phyloP scores from a whole-genome alignment of 2,113 vertebrate species.

The Grallaria varia region DNA sequence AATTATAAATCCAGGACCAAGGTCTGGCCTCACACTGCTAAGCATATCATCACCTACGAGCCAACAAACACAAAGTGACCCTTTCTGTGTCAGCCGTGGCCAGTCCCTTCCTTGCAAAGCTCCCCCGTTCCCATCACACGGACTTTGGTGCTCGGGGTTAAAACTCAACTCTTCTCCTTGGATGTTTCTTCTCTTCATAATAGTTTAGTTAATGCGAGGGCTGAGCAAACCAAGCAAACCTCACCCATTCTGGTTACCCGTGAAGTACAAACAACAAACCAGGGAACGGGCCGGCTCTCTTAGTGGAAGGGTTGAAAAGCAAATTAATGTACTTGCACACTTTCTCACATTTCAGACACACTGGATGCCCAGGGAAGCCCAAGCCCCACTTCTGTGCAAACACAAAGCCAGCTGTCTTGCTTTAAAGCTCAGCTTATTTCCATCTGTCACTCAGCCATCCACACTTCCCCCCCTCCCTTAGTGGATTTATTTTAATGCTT shows the following conservation, averaged over 20 bases:
- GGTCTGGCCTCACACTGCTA: neutral
- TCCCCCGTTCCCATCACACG: accelerated
- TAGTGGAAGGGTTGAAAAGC: neutral
- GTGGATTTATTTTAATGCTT: neutral
- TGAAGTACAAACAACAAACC: neutral
- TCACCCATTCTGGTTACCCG: neutral
- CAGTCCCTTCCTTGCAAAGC: neutral
- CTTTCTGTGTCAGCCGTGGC: neutral
- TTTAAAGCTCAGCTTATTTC: neutral
- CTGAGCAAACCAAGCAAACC: neutral
- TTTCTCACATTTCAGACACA: neutral
- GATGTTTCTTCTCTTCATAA: neutral
- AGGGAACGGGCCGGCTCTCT: neutral
- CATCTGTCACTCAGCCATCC: neutral
- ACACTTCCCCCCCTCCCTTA: neutral
- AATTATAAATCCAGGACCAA: neutral
- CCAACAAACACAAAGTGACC: neutral
- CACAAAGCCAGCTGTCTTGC: neutral
- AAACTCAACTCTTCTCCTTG: neutral
- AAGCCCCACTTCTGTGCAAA: neutral
- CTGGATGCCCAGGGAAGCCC: neutral
- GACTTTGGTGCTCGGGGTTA: neutral
- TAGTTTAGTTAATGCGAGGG: neutral
- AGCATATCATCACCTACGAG: neutral
- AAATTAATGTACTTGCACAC: neutral